Percentiles rank a stretch among this genome's conserved stretches.
Conservation (phyloP, 2,888 invertebrate genomes). For the Cylloceria caligata region DNA sequence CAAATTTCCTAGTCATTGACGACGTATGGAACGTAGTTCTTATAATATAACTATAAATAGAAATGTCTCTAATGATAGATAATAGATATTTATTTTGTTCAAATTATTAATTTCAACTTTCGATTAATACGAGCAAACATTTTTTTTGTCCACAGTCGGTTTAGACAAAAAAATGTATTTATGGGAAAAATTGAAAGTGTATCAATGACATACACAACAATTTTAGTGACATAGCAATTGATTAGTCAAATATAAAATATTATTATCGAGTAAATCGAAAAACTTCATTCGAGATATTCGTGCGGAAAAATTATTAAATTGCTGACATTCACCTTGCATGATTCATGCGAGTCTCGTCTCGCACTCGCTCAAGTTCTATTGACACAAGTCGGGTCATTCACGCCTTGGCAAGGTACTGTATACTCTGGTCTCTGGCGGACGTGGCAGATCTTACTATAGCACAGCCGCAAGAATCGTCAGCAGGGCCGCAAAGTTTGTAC, state of each 20-base stretch:
- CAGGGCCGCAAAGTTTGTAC: background rate
- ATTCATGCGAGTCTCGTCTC: background rate
- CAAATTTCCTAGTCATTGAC: background rate
- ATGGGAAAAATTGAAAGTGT: too few species aligned
- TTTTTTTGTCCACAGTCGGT: too few species aligned
- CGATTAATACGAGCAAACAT: too few species aligned
- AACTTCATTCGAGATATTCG: background rate
- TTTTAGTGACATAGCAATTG: too few species aligned
- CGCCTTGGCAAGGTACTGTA: constrained; percentile 13
- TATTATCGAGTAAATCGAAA: background rate
- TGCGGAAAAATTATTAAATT: background rate
- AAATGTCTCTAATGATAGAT: background rate
- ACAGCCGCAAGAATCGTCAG: constrained; percentile 28
- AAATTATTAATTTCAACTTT: too few species aligned
- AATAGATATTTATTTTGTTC: background rate
- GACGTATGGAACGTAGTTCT: background rate
- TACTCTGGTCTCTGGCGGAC: background rate
- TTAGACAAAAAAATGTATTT: too few species aligned
- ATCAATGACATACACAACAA: too few species aligned
- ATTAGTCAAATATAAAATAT: too few species aligned
- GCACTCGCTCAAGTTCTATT: constrained; percentile 13
- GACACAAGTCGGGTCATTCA: constrained; percentile 37
- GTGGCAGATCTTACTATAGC: background rate
- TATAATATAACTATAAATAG: background rate
- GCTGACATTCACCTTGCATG: constrained; percentile 8